Conservation (phyloP, 37 sponge, comb jelly and placozoan species). For the Theonella swinhoei region DNA sequence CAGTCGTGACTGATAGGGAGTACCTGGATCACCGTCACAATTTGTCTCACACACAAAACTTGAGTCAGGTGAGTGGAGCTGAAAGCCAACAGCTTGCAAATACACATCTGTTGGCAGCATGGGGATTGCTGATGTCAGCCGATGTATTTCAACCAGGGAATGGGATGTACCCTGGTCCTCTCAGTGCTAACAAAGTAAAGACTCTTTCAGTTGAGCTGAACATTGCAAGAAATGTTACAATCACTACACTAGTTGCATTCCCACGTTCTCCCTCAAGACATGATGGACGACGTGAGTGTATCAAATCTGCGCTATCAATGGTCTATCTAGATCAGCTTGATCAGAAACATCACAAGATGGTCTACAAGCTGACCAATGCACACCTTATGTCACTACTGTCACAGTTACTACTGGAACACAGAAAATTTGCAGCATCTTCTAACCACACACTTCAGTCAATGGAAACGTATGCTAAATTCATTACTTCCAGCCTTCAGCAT, state of each 20-base stretch:
- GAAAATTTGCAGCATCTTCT: not conserved
- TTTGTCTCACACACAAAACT: not conserved
- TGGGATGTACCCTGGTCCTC: conserved; percentile 16
- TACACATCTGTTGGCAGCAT: conserved; percentile 32
- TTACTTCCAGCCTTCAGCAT: not conserved
- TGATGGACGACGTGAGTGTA: not conserved
- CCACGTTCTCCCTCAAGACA: not conserved
- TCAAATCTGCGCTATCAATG: not conserved
- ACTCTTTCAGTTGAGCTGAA: not conserved
- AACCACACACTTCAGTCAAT: not conserved
- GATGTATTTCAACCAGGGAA: conserved; percentile 19
- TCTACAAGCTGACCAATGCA: conserved; percentile 1
- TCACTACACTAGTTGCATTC: not conserved
- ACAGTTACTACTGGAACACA: not conserved
- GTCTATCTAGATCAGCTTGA: not conserved
- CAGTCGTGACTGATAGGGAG: not conserved
- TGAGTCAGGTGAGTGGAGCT: not conserved
- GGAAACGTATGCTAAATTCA: not conserved
- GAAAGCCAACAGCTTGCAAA: not conserved
- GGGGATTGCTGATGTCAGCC: conserved; percentile 28
- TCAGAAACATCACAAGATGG: conserved; percentile 4
- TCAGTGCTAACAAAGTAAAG: not conserved
- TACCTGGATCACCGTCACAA: conserved; percentile 14
- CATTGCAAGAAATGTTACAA: not conserved
- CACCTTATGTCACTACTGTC: not conserved